Conservation (phyloP, 2,797 vertebrate species). For the Lepus townsendii region DNA sequence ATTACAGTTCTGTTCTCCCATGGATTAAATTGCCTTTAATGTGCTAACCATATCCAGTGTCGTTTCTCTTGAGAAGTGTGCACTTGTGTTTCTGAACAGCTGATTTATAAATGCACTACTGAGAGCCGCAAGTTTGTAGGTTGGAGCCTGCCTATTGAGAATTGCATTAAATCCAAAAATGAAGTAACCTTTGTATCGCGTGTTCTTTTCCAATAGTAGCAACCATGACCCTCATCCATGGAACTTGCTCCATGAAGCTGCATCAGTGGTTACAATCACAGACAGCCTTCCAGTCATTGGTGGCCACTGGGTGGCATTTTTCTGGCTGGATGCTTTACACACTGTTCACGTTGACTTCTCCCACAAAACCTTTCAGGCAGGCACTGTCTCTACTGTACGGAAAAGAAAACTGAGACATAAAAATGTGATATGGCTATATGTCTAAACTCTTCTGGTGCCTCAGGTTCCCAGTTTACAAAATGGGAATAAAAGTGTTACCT, state of each 20-base stretch:
- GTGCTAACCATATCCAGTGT: constrained; percentile 67
- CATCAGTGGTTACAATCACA: background rate
- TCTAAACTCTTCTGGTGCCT: constrained; percentile 5
- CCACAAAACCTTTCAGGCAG: background rate
- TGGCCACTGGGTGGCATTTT: constrained; percentile 2
- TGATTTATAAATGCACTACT: constrained; percentile 73
- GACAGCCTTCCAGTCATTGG: background rate
- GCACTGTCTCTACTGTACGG: background rate
- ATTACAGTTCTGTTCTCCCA: constrained; percentile 45
- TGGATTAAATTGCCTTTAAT: constrained; percentile 73
- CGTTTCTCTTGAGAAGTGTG: constrained; percentile 57
- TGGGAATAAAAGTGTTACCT: background rate
- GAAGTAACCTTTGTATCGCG: constrained; percentile 40
- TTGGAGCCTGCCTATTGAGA: constrained; percentile 61
- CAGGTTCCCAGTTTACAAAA: constrained; percentile 31
- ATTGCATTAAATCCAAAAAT: constrained; percentile 60
- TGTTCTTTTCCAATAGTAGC: constrained; percentile 44
- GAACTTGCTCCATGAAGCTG: background rate
- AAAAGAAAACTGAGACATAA: background rate
- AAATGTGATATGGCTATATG: background rate
- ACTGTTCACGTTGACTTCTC: background rate
- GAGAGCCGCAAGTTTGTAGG: constrained; percentile 56
- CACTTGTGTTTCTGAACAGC: constrained; percentile 68
- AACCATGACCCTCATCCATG: background rate
- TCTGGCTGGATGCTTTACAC: background rate